Percentiles rank a stretch among this genome's conserved stretches.
Evolutionary conservation across 2,113 vertebrate species (phyloP).

Genomic region (Microtus montanus): DNA sequence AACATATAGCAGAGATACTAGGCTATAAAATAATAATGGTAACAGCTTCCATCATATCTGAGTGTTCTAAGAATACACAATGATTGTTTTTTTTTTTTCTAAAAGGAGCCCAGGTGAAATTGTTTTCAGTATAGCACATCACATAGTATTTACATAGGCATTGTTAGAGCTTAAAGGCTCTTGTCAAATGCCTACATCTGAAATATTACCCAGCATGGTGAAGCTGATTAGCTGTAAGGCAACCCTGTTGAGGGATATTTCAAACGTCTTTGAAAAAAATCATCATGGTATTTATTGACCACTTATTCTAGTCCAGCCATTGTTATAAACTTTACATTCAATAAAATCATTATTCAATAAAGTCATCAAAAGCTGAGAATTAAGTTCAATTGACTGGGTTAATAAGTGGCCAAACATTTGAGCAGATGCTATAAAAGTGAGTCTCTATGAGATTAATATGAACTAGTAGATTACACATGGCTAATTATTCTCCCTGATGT

Average conservation of each 20-base stretch:
- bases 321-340: neutral
- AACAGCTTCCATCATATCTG: neutral
- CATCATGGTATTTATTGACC: neutral
- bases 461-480: neutral
- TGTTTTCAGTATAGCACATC: neutral
- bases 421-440: neutral
- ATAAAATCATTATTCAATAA: too few species aligned
- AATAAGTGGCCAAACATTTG: neutral
- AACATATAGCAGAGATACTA: neutral
- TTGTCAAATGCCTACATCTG: neutral
- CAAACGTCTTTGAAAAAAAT: conserved; percentile 3
- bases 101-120: neutral
- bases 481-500: neutral
- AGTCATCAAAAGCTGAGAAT: neutral
- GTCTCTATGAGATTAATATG: neutral
- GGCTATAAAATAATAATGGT: neutral
- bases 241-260: neutral
- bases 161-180: neutral
- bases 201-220: neutral
- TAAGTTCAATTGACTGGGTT: neutral
- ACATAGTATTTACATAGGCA: neutral
- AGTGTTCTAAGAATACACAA: neutral
- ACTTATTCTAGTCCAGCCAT: neutral
- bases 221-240: neutral
- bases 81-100: conserved; percentile 12